Evolutionary conservation across 2,888 invertebrate genomes (phyloP).

Genomic region (Erebia aethiops): DNA sequence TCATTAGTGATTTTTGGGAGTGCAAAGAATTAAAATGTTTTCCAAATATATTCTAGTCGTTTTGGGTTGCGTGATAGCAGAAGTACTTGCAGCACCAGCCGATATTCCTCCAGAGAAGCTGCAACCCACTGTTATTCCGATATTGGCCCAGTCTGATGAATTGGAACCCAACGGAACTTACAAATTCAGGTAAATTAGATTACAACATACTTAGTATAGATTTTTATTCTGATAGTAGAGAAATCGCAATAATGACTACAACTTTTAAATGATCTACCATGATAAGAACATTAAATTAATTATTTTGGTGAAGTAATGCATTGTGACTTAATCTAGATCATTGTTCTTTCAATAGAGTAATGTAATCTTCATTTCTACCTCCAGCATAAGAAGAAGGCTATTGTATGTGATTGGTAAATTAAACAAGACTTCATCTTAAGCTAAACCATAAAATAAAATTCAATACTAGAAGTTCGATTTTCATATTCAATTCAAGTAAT

Average conservation of each 20-base stretch:
- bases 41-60: slow-evolving; percentile 54
- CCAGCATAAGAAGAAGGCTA: not conserved
- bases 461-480: too few species aligned
- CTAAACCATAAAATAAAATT: too few species aligned
- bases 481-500: too few species aligned
- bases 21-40: slow-evolving; percentile 57
- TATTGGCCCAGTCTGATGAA: slow-evolving; percentile 78
- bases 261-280: not conserved
- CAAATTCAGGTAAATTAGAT: slow-evolving; percentile 67
- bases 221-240: not conserved
- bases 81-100: slow-evolving; percentile 50
- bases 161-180: slow-evolving; percentile 79
- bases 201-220: not conserved
- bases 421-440: too few species aligned
- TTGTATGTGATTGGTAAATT: not conserved
- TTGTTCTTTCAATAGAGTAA: not conserved
- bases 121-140: slow-evolving; percentile 74
- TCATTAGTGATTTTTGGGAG: slow-evolving; percentile 67
- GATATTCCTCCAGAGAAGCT: slow-evolving; percentile 63
- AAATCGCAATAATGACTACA: not conserved
- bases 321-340: not conserved
- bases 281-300: slow-evolving; percentile 4
- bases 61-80: slow-evolving; percentile 50
- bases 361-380: not conserved
- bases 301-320: slow-evolving; percentile 4